A percentile compares a stretch with the other conserved stretches of the same genome.
Evolutionary conservation across 2,113 vertebrate species (phyloP).

Genomic region (Theristicus caerulescens): DNA sequence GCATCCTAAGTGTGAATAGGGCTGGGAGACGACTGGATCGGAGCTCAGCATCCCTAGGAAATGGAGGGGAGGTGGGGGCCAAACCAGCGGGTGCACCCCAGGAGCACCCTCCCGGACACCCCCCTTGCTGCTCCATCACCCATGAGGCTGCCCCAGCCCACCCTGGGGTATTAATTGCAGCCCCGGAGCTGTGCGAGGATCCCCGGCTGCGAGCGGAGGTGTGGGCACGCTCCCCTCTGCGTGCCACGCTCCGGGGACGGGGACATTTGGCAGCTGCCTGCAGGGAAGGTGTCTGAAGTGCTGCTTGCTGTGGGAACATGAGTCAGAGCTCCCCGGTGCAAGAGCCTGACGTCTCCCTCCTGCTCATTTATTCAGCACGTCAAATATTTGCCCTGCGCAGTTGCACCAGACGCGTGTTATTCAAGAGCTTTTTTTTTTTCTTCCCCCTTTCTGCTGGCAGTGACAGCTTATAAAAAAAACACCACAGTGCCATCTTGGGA

Average conservation of each 20-base stretch:
- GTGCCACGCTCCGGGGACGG: neutral
- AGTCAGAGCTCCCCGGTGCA: constrained; percentile 17
- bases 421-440: neutral
- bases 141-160: neutral
- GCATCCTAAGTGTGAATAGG: neutral
- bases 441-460: neutral
- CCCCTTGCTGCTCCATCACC: neutral
- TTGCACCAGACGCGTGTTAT: neutral
- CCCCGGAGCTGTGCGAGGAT: neutral
- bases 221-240: neutral
- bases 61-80: rapidly evolving
- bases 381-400: constrained; percentile 40
- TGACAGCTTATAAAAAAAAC: neutral
- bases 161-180: neutral
- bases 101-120: neutral
- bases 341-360: constrained; percentile 14
- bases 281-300: constrained; percentile 19
- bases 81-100: neutral
- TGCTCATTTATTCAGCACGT: constrained; percentile 39
- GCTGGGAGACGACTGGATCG: neutral
- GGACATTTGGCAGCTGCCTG: constrained; percentile 39
- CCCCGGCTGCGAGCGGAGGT: neutral
- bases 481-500: constrained; percentile 57
- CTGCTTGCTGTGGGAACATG: neutral
- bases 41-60: neutral